These are phyloP conservation scores for Gryllus bimaculatus DNA, from an alignment of 1,140 invertebrate genomes.

Conservation along the genomic window DNA sequence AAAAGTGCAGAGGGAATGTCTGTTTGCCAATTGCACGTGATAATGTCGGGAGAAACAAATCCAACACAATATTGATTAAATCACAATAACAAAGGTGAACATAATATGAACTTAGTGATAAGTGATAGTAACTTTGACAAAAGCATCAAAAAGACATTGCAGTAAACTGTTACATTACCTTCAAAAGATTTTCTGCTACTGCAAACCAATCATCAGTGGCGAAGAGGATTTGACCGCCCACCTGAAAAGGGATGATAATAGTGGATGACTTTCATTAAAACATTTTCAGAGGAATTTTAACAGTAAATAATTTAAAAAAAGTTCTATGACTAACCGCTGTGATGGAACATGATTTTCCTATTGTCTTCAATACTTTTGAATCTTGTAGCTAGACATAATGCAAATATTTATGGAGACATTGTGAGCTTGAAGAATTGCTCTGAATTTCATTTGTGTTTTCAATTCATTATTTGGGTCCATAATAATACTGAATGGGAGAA, in stretches of 20 bases:
- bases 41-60: no score
- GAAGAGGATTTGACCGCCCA: conserved; percentile 49
- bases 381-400: not conserved
- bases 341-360: not conserved
- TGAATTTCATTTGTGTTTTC: not conserved
- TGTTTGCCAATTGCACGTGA: no score
- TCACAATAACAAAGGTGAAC: no score
- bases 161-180: conserved; percentile 29
- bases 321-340: not conserved
- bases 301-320: not conserved
- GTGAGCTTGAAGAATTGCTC: not conserved
- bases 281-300: not conserved
- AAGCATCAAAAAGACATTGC: no score
- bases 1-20: no score
- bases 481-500: no score
- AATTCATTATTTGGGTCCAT: no score
- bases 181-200: conserved; percentile 51
- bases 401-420: not conserved
- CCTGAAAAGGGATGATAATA: conserved; percentile 30
- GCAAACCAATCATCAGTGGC: conserved; percentile 61
- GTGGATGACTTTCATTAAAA: not conserved
- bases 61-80: no score
- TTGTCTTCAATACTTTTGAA: not conserved
- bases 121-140: no score
- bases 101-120: no score